Evolutionary conservation across 2,797 vertebrate genomes (phyloP).

Genomic region (Rhabdomys pumilio): DNA sequence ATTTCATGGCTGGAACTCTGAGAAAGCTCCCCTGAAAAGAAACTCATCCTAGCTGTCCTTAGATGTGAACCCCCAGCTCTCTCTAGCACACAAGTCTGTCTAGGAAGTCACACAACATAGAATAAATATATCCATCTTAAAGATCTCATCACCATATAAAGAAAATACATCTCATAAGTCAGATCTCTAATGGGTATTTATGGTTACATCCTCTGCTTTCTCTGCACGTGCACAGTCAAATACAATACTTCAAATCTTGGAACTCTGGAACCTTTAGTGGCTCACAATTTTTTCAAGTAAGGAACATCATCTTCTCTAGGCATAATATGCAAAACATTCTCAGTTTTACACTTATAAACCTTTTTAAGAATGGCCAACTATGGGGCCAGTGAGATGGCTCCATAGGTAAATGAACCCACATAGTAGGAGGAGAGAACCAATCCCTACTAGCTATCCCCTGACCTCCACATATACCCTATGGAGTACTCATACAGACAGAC

Average conservation of each 20-base stretch:
- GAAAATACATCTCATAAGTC: neutral
- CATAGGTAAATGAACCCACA: neutral
- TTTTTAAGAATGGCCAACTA: conserved; percentile 36
- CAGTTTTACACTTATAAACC: conserved; percentile 33
- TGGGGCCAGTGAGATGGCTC: neutral
- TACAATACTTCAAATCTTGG: neutral
- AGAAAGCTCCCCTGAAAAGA: neutral
- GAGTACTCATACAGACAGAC: neutral
- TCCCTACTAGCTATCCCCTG: neutral
- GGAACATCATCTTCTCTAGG: neutral
- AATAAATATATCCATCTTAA: neutral
- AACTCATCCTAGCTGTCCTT: neutral
- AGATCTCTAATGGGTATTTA: neutral
- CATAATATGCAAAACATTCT: conserved; percentile 47
- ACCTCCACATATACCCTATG: neutral
- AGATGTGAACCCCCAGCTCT: neutral
- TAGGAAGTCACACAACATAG: neutral
- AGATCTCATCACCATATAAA: neutral
- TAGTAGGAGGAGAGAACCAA: neutral
- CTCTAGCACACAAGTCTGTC: neutral
- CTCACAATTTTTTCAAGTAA: conserved; percentile 49
- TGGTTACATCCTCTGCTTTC: conserved; percentile 6
- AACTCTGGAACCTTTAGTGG: conserved; percentile 16
- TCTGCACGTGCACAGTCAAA: neutral
- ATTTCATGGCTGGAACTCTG: neutral